phyloP scores from a whole-genome alignment of 2,888 invertebrate species.

The Pocota personata region DNA sequence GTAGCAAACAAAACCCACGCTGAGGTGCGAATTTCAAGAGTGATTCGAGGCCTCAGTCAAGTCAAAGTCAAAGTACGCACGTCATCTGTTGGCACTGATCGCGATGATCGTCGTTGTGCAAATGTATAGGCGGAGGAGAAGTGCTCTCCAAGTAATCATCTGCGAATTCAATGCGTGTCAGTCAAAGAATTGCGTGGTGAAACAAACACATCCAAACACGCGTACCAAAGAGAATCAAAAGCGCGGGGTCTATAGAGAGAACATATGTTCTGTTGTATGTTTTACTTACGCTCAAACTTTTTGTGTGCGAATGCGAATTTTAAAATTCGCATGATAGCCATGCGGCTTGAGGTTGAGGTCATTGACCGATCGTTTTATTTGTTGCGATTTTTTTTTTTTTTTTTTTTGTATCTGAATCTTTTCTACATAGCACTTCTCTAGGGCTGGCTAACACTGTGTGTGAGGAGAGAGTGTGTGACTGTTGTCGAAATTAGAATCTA shows the following conservation, averaged over 20 bases:
- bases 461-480: conserved; percentile 38
- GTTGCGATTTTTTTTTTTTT: conserved; percentile 40
- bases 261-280: conserved; percentile 18
- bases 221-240: not conserved
- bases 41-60: conserved; percentile 15
- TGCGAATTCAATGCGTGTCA: conserved; percentile 26
- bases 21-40: conserved; percentile 44
- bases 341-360: conserved; percentile 31
- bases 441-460: conserved; percentile 23
- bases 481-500: conserved; percentile 35
- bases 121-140: not conserved
- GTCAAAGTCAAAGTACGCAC: conserved; percentile 48
- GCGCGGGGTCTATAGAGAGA: not conserved
- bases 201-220: not conserved
- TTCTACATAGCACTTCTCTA: not conserved
- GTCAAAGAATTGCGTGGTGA: not conserved
- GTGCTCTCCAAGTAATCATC: not conserved
- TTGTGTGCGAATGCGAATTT: conserved; percentile 39
- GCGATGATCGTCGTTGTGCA: not conserved
- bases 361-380: conserved; percentile 44
- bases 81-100: conserved; percentile 18
- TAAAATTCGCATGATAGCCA: conserved; percentile 29
- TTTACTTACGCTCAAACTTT: conserved; percentile 4
- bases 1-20: conserved; percentile 13
- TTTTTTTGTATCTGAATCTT: conserved; percentile 2